phyloP scores from a whole-genome alignment of 1,140 invertebrate genomes.

The Sycobia sp. region DNA sequence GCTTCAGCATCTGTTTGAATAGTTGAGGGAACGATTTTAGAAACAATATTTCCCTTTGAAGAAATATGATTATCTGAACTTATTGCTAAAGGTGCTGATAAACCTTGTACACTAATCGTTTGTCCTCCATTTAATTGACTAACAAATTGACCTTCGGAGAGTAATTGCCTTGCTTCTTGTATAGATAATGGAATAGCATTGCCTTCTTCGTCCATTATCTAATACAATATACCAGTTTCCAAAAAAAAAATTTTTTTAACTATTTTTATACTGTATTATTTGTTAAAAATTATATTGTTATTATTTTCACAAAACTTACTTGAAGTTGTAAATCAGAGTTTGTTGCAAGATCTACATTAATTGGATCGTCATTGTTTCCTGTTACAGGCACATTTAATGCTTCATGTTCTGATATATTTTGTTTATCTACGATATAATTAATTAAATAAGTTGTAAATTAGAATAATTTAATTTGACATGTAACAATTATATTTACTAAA shows the following conservation, averaged over 20 bases:
- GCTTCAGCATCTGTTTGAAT: slow-evolving; percentile 46
- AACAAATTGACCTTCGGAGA: slow-evolving; percentile 61
- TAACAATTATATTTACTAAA: slow-evolving; percentile 48
- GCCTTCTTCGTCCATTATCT: slow-evolving; percentile 71
- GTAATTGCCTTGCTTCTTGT: slow-evolving; percentile 66
- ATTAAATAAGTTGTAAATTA: neutral
- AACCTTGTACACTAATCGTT: slow-evolving; percentile 51
- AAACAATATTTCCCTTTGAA: neutral
- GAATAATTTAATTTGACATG: slow-evolving; percentile 8
- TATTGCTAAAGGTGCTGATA: slow-evolving; percentile 1
- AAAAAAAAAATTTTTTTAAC: neutral
- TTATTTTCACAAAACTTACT: slow-evolving; percentile 40
- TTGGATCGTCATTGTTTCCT: slow-evolving; percentile 40
- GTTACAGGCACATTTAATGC: slow-evolving; percentile 35
- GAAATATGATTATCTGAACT: slow-evolving; percentile 8
- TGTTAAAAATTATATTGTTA: neutral
- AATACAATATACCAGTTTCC: slow-evolving; percentile 7
- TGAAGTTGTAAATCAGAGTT: slow-evolving; percentile 55
- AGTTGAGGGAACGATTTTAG: slow-evolving; percentile 29
- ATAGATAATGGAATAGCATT: slow-evolving; percentile 72
- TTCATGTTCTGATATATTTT: slow-evolving; percentile 39
- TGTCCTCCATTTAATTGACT: slow-evolving; percentile 56
- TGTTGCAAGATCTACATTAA: slow-evolving; percentile 43
- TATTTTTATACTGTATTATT: neutral
- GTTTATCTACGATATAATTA: slow-evolving; percentile 17